Evolutionary conservation across 2,113 vertebrate genomes (phyloP).

Genomic region (Motacilla tschutschensis): DNA sequence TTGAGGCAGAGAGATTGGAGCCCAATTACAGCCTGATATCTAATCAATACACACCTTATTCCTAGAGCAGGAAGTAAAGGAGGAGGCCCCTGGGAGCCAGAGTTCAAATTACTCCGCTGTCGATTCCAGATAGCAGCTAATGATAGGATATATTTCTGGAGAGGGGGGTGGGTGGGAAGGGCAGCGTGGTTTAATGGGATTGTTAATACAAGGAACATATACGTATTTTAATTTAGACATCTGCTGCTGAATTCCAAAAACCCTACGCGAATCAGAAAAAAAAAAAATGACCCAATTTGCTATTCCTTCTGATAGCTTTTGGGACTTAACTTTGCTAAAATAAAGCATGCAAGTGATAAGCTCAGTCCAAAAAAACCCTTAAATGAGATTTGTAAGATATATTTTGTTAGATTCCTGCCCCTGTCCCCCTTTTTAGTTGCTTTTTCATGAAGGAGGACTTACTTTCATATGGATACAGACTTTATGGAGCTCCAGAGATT

Average conservation of each 20-base stretch:
- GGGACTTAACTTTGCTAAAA: neutral
- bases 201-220: slow-evolving; percentile 63
- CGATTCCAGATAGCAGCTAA: slow-evolving; percentile 90
- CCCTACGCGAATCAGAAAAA: neutral
- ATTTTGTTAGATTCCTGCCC: neutral
- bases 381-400: neutral
- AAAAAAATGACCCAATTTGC: neutral
- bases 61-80: slow-evolving; percentile 92
- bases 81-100: slow-evolving; percentile 89
- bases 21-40: slow-evolving; percentile 93
- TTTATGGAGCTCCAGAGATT: neutral
- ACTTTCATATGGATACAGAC: neutral
- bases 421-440: neutral
- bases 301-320: neutral
- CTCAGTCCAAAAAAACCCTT: neutral
- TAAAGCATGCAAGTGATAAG: neutral
- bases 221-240: slow-evolving; percentile 59
- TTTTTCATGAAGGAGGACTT: neutral
- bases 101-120: slow-evolving; percentile 93
- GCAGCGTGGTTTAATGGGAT: slow-evolving; percentile 46
- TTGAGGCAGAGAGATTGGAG: slow-evolving; percentile 86
- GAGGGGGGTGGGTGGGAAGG: slow-evolving; percentile 44
- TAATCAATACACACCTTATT: slow-evolving; percentile 96
- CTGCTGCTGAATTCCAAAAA: slow-evolving; percentile 33
- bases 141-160: slow-evolving; percentile 81